Evolutionary conservation across 2,797 vertebrate species (phyloP), one percentile per base, ranked within the genome.

Genomic region (Paratrypauchen microcephalus): DNA sequence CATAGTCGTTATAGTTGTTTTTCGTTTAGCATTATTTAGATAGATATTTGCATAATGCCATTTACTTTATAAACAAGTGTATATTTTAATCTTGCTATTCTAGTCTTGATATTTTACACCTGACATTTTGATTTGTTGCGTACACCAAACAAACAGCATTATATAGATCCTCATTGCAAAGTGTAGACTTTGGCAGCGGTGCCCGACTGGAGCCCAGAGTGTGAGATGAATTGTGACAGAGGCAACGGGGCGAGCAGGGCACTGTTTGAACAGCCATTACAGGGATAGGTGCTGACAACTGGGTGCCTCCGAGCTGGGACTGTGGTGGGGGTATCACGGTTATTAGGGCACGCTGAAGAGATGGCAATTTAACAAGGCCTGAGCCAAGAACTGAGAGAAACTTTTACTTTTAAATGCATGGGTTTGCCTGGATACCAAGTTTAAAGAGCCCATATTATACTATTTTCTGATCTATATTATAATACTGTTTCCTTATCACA

Each of bases 261-360:
- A 86, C 76, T 76, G 80, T 85, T 89, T 86, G 87, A 89, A 86
- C 86, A 89, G 78, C 85, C 82, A 91, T 91, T 91, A 90, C 72
- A 9, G 1, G 80, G 82, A 91, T 87, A 83, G 82, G 75, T 79
- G 79, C 76, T 87, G 89, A 89, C 89, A 89, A 87, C 77, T 66
- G 73, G 72, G 78, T 66, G 75, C 15, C 69, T 69, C 41, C 41
- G 39, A 55, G 21, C 4, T 62, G 65, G 57, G 6, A 24, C 65
- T 45, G 69, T 50, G 19, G 47, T 58, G 19, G 45, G 19, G 66
- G 54, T 66, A 65, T 55, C 3, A 4, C 71, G 68, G 73, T 77
- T 78, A 80, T 83, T 76, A 84, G 82, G 70, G 59, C 75, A 57
- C 47, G 1, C 59, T 47, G 48, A 66, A 74, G 52, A 50, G 71